Base-by-base conservation (phyloP, 2,113 vertebrate genomes). In the Rhagologus leucostigma region DNA sequence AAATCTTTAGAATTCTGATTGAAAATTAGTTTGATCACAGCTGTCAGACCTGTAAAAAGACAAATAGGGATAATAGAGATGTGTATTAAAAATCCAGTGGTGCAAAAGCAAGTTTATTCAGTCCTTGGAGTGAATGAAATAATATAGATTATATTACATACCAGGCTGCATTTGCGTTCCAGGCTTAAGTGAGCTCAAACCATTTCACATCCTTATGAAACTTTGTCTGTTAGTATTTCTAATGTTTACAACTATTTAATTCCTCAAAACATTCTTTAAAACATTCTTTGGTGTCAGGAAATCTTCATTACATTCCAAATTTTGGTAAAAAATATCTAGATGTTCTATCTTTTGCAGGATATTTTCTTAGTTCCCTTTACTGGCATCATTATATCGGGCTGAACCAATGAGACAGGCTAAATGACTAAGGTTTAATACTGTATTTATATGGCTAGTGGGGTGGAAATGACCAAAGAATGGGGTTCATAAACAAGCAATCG, bases 21-120 rank as follows among this genome's bases (percentile, higher is more conserved):
- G 60, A 95, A 97, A 95, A 90, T 79, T 70, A 89, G 74, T 89
- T 97, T 92, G 67, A 22, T 94, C 93, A 63, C 80, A 89, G 64
- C 52, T 90, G 39, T 53, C 50, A 92, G 23, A 57, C 42, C 14
- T 77, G 35, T 80, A 92, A 88, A 85, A 88, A 80, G 11, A 15
- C 12, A 87, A 50, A 63, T 24, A 77, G 5, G 33, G 4, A 60
- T 44, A 50, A 57, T 30, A 87, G 7, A 20, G 4, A 52, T 41
- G 19, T 55, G 20, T 59, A 55, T 63, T 41, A 68, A 90, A 93
- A 87, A 68, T 46, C 24, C 10, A 64, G 24, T 19, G 24, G 6
- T 81, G 41, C 33, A 83, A 67, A 8, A 57, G 8, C 19, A 68
- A 81, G 23, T 52, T 22, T 56, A 76, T n/a, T 94, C 68, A 68